Evolutionary conservation across 1,140 invertebrate species (phyloP), one percentile per base, ranked within the genome.

Genomic region (Caenorhabditis tropicalis): DNA sequence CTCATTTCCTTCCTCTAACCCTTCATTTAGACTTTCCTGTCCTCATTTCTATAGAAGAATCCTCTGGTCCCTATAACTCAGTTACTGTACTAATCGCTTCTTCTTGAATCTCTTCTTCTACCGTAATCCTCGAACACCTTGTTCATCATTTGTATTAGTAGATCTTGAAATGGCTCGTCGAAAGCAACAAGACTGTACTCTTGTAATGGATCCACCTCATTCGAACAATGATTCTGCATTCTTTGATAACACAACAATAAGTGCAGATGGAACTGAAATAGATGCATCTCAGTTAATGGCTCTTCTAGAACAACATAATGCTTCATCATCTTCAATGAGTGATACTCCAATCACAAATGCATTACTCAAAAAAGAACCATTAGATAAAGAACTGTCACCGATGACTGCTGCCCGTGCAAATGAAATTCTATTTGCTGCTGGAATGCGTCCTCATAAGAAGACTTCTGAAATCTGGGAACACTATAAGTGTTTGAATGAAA

Each of bases 391-490:
- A 27, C 70, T 74, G 4, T 81, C 51, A 0, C 51, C 79, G 2
- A 24, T 81, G 46, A 51, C 51, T 10, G 48, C 79, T 7, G 51
- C 48, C 2, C 29, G 79, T 4, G 79, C 79, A 12, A 53, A n/a
- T 39, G 79, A 81, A 24, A 81, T 81, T 33, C 33, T 58, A 9
- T 53, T 53, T 24, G 79, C 48, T 21, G 79, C 48, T 15, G 79
- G 51, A 33, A 81, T 53, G 51, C 48, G 51, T 29, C 48, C 48
- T 31, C 79, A 53, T 31, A 84, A 84, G 27, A 86, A 86, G 82
- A 43, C 49, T 16, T 86, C 85, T 24, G 85, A 86, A 70, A 83
- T 86, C 53, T 86, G 85, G 85, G 82, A 86, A 16, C 85, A 86
- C 33, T 86, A 86, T 48, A 49, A 58, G 16, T 60, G 74, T 33